Evolutionary conservation across 2,888 invertebrate genomes (phyloP), one percentile per base, ranked within the genome.

Genomic region (Eupithecia inturbata): DNA sequence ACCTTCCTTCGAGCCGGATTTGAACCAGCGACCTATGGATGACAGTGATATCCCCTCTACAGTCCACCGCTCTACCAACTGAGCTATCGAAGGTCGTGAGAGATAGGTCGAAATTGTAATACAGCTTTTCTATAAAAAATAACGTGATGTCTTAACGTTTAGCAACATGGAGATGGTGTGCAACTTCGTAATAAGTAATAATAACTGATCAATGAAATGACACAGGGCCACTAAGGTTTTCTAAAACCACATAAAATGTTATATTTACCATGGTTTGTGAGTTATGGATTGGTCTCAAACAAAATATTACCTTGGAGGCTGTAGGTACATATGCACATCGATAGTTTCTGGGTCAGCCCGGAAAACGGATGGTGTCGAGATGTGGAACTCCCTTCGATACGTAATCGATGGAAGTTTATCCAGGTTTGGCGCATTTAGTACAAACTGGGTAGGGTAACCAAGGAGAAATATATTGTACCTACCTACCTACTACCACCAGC

Each of bases 1-100:
- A 9, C 33, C 81, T 68, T 95, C 95, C 95, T 95, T 95, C 95
- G 95, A 95, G 95, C 95, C 95, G 95, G 95, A 95, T 95, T 95
- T 95, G 95, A 95, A 95, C 95, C 95, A 95, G 95, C 95, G 95
- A 95, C 95, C 95, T 95, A 95, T 95, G 95, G 95, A 95, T 95
- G 76, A 77, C 91, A 85, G 83, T 79, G 77, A 67, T 31, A 31
- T 64, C 0, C 19, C 81, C 83, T 81, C 94, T 95, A 95, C 95
- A 95, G 95, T 95, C 95, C 95, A 95, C 95, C 95, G 95, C 95
- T 95, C 95, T 95, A 95, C 95, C 95, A 95, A 95, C 95, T 95
- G 95, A 95, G 95, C 95, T 95, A 95, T 95, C 95, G 95, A 95
- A 95, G 95, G 95, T 83, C 82, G 67, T 19, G 0, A 0, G 0